Evolutionary conservation across 2,113 vertebrate genomes (phyloP), one percentile per base, ranked within the genome.

Genomic region (Butorides virescens): DNA sequence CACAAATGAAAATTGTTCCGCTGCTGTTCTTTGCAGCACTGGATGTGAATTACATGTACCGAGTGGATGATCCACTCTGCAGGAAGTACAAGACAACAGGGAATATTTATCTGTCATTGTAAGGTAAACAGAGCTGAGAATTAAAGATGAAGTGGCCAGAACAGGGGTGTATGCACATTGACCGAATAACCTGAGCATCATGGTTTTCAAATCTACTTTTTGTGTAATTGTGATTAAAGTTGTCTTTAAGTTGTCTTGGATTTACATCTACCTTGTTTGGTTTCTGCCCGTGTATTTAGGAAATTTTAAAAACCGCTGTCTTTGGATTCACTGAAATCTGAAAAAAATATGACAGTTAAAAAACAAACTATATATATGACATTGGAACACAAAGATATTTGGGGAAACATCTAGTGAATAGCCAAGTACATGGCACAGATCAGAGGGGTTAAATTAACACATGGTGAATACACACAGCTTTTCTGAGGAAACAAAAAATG

Each of bases 51-150:
- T 87, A 72, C 73, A 86, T 22, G 39, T 27, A 63, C 27, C n/a
- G 19, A 92, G 29, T 20, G 29, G 63, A 80, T 75, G 50, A 92
- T 65, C 80, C 46, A 53, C 34, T 56, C 47, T 72, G 44, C 53
- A 88, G 72, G 59, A 92, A 92, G 39, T 26, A 86, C n/a, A 76
- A 81, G 52, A 44, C 63, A 92, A 59, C 29, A 53, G 65, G 68
- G 79, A 81, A 63, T 75, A 75, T 94, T 94, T 77, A 37, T 72
- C 56, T 89, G 39, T 68, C 62, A 49, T 13, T 63, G 55, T 74
- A 26, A 83, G 58, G 42, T 61, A 90, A 92, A 91, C 10, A 89
- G n/a, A 93, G 25, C 25, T 74, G 78, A 86, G 74, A 85, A 72
- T 67, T 68, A 67, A 83, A 83, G 36, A 55, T 7, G 11, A 86